Percentiles rank a stretch among this genome's conserved stretches.
Conservation (phyloP, 2,888 invertebrate genomes). For the Fragum sueziense region DNA sequence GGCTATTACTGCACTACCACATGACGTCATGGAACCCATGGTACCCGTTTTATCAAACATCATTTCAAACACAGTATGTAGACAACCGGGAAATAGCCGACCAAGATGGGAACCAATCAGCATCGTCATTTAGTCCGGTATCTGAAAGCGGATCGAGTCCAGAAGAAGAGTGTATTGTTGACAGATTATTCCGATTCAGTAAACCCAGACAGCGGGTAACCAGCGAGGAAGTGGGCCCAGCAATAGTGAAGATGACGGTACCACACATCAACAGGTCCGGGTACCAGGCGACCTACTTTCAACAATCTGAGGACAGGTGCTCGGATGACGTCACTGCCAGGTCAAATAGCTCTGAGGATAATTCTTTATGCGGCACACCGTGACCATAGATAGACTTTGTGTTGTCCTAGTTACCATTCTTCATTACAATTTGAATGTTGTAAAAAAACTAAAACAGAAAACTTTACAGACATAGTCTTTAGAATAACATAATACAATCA, state of each 20-base stretch:
- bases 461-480: too few species aligned
- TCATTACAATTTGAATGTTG: too few species aligned
- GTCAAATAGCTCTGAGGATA: background rate
- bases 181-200: conserved; percentile 11
- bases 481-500: too few species aligned
- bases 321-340: background rate
- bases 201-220: background rate
- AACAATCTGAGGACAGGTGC: conserved; percentile 2
- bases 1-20: conserved; percentile 1
- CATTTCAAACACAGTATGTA: background rate
- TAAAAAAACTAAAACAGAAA: too few species aligned
- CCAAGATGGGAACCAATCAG: background rate
- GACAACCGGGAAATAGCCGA: background rate
- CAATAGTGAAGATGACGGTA: background rate
- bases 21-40: background rate
- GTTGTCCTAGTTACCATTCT: too few species aligned
- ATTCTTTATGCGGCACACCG: too few species aligned
- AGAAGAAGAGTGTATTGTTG: conserved; percentile 14
- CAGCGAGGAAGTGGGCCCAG: background rate
- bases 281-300: background rate
- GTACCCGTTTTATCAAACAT: background rate
- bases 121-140: background rate
- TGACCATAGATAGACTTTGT: too few species aligned
- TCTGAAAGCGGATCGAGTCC: background rate
- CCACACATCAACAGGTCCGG: background rate